Conservation (phyloP, 2,113 vertebrate species). For the Colistium nudipinnis region DNA sequence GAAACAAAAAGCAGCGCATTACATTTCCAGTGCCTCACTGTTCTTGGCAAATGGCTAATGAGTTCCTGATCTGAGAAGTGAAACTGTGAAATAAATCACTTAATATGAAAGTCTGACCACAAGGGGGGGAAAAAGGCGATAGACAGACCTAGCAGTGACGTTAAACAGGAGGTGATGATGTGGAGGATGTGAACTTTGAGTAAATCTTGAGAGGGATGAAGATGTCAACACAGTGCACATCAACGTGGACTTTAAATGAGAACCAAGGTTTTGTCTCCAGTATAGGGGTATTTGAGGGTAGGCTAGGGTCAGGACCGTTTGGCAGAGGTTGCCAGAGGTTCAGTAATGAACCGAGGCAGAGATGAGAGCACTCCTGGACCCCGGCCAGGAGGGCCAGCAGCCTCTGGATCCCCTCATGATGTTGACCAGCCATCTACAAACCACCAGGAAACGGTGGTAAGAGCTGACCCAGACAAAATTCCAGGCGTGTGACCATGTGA, state of each 20-base stretch:
- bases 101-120: constrained; percentile 19
- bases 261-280: constrained; percentile 26
- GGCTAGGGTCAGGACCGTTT: constrained; percentile 37
- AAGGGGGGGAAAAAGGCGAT: constrained; percentile 30
- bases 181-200: not conserved
- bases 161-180: not conserved
- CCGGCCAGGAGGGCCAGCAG: constrained; percentile 60
- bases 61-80: constrained; percentile 45
- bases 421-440: constrained; percentile 68
- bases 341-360: constrained; percentile 39
- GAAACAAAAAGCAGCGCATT: constrained; percentile 46
- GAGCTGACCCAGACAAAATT: constrained; percentile 76
- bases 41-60: constrained; percentile 46
- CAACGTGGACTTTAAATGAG: constrained; percentile 45
- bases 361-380: constrained; percentile 45
- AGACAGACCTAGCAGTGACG: not conserved
- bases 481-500: constrained; percentile 73
- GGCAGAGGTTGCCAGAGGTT: constrained; percentile 47
- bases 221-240: constrained; percentile 14
- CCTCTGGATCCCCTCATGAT: constrained; percentile 64
- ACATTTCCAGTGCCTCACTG: constrained; percentile 39
- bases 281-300: constrained; percentile 32
- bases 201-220: not conserved
- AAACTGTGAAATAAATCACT: constrained; percentile 39
- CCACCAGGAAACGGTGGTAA: constrained; percentile 69